Conservation (phyloP, 2,113 vertebrate species). For the Sinocyclocheilus maitianheensis region DNA sequence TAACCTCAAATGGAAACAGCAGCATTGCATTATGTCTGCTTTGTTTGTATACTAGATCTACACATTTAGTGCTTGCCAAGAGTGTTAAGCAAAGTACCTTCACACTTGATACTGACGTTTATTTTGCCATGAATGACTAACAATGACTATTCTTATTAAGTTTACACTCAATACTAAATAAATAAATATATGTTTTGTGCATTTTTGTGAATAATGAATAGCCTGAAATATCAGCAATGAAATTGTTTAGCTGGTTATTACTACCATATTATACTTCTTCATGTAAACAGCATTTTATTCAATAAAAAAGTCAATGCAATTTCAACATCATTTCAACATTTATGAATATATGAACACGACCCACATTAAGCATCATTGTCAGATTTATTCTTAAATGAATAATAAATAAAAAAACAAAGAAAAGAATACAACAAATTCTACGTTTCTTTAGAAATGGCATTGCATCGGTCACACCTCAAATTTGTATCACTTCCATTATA, state of each 20-base stretch:
- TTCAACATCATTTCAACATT: not conserved
- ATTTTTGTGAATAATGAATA: not conserved
- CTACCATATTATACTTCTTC: too few species aligned
- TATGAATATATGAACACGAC: not conserved
- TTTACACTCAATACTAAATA: not conserved
- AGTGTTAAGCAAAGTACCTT: not conserved
- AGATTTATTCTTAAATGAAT: not conserved
- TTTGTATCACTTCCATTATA: not conserved
- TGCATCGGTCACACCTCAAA: not conserved
- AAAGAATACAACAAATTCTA: not conserved
- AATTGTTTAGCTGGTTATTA: too few species aligned
- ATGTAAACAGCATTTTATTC: not conserved
- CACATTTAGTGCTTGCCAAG: not conserved
- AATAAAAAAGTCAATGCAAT: not conserved
- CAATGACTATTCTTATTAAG: not conserved
- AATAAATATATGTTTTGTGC: not conserved
- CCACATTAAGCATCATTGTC: not conserved
- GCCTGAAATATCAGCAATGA: too few species aligned
- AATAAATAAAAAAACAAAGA: not conserved
- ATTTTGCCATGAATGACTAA: too few species aligned
- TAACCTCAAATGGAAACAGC: not conserved
- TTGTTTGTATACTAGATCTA: not conserved
- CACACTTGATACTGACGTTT: not conserved
- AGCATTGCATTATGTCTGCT: not conserved
- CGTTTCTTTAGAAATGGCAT: not conserved